Percentiles rank a stretch among this genome's conserved stretches.
These are phyloP conservation scores for Argentina silus DNA, from an alignment of 2,797 vertebrate genomes.

Conservation along the genomic window DNA sequence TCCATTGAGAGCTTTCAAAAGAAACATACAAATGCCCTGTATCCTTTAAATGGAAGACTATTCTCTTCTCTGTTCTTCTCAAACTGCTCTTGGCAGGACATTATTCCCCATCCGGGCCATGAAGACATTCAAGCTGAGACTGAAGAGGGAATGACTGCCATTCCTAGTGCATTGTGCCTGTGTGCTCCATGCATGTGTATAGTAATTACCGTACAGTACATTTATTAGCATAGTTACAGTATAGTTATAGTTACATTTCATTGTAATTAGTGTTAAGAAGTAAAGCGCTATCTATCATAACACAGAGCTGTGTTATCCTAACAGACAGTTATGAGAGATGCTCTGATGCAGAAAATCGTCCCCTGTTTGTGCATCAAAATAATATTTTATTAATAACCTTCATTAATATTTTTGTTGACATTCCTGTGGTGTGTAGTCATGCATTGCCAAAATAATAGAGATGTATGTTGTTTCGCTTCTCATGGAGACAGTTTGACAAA, in stretches of 20 bases:
- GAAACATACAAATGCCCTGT: slow-evolving; percentile 18
- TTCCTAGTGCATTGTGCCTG: background rate
- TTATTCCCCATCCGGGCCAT: background rate
- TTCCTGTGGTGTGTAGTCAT: background rate
- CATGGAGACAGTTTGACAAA: background rate
- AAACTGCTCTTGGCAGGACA: slow-evolving; percentile 10
- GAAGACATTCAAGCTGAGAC: background rate
- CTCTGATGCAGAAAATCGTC: too few relatives aligned
- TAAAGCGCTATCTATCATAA: background rate
- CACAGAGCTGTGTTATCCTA: background rate
- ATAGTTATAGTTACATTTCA: background rate
- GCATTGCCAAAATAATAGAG: too few relatives aligned
- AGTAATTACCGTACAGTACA: background rate
- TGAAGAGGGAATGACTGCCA: background rate
- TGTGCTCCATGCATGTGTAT: background rate
- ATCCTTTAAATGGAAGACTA: slow-evolving; percentile 17
- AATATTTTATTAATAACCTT: background rate
- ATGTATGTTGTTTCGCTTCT: background rate
- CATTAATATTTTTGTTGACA: background rate
- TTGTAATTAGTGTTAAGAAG: too few relatives aligned
- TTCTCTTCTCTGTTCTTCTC: slow-evolving; percentile 26
- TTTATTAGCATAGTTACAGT: background rate
- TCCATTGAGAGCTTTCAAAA: slow-evolving; percentile 31
- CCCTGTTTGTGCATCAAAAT: too few relatives aligned
- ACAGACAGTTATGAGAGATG: background rate